These are phyloP conservation scores for Clarias laeviceps DNA, from an alignment of 2,797 vertebrate species.

Conservation along the genomic window DNA sequence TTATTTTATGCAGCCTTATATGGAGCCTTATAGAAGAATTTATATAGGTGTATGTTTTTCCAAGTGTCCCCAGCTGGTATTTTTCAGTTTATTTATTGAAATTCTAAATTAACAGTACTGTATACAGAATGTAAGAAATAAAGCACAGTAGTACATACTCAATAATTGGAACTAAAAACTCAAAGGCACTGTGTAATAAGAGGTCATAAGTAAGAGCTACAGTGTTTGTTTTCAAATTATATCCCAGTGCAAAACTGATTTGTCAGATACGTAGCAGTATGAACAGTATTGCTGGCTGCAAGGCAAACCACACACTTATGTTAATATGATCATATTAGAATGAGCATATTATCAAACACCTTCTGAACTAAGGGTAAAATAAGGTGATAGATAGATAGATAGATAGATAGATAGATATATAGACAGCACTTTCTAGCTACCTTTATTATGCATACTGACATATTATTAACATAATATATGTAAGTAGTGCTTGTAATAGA, in stretches of 20 bases:
- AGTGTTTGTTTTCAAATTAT: constrained; percentile 35
- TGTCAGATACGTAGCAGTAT: neutral
- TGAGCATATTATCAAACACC: no score
- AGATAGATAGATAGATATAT: no score
- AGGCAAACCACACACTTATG: neutral
- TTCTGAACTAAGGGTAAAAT: no score
- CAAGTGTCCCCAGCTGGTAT: neutral
- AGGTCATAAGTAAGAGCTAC: neutral
- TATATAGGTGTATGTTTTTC: no score
- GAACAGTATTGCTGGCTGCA: neutral
- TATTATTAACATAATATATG: neutral
- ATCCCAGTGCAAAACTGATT: neutral
- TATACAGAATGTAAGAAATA: neutral
- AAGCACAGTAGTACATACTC: neutral
- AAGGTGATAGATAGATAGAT: no score
- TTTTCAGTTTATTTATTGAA: neutral
- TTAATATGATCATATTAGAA: neutral
- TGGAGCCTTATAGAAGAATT: no score
- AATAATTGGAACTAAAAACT: neutral
- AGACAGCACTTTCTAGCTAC: neutral
- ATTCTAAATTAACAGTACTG: neutral
- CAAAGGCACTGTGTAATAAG: neutral
- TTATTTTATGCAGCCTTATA: neutral
- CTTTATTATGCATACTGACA: neutral
- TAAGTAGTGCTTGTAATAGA: neutral